Evolutionary conservation across 1,140 invertebrate species (phyloP), one percentile per base, ranked within the genome.

Genomic region (Spodoptera litura): DNA sequence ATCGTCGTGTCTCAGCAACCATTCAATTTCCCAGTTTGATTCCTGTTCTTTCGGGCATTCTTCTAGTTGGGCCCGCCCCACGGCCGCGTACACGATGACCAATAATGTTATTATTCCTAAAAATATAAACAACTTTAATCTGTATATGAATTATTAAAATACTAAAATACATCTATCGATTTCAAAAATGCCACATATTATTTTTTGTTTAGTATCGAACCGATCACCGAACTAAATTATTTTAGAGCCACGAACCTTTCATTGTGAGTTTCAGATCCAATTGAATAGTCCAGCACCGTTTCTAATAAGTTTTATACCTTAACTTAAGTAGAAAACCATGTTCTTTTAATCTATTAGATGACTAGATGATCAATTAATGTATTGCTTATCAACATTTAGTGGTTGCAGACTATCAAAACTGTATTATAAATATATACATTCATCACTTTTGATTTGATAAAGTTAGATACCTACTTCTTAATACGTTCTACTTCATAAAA

Each of bases 1-100:
- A 78, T 96, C 93, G 2, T 94, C 91, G 80, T 96, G 93, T 0
- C 91, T 81, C 38, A 96, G 84, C 4, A 91, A 66, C 59, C 80
- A 25, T 61, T 91, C 89, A 15, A 88, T 87, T 13, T 71, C 76
- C 88, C 87, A 89, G 70, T 91, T 77, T 0, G 27, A 6, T 31
- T 80, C 87, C 64, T 90, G 88, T 25, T 89, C 87, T n/a, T 80
- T 27, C 0, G 90, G 89, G 71, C 91, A 93, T 73, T 84, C 61
- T 12, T 84, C 68, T 8, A 52, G 71, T 53, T 20, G 53, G 12
- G 68, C 79, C 0, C 52, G 71, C 1, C 31, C 70, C 8, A 79
- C 74, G 8, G 78, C 84, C 27, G 74, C 79, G 12, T 75, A 71
- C 25, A 68, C 78, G 8, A 79, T 56, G 15, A 89, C 58, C 5